Percentiles rank a stretch among this genome's conserved stretches.
Conservation (phyloP, 2,113 vertebrate species). For the Cepphus grylle region DNA sequence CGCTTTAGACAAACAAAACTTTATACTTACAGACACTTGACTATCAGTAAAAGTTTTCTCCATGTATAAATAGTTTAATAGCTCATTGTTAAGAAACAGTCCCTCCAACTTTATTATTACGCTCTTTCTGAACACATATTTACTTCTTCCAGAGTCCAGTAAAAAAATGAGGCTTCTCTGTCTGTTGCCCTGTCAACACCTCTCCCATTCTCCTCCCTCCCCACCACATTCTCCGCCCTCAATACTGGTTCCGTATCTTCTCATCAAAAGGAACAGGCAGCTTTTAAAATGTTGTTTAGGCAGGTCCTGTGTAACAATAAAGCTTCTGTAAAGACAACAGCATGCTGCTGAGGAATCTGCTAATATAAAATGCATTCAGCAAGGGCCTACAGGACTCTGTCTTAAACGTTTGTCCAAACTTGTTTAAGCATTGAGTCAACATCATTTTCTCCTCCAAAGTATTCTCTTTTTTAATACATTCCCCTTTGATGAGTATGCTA, state of each 20-base stretch:
- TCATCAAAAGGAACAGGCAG: slow-evolving; percentile 51
- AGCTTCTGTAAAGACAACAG: slow-evolving; percentile 26
- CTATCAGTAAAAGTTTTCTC: slow-evolving; percentile 84
- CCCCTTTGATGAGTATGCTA: not conserved
- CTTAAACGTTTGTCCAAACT: slow-evolving; percentile 9
- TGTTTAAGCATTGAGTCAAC: slow-evolving; percentile 51
- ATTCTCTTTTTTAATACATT: not conserved
- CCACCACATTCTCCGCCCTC: slow-evolving; percentile 63
- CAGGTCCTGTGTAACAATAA: slow-evolving; percentile 46
- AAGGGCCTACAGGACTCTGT: not conserved
- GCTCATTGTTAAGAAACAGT: slow-evolving; percentile 57
- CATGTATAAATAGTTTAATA: slow-evolving; percentile 76
- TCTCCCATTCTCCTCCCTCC: slow-evolving; percentile 59
- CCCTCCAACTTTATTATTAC: not conserved
- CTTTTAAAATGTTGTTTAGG: slow-evolving; percentile 53
- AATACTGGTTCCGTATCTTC: slow-evolving; percentile 36
- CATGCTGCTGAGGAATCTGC: not conserved
- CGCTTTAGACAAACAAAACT: slow-evolving; percentile 57
- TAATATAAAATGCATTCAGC: not conserved
- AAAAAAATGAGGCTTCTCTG: slow-evolving; percentile 49
- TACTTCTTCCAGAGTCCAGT: slow-evolving; percentile 55
- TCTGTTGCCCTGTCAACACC: slow-evolving; percentile 42
- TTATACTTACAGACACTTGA: slow-evolving; percentile 73
- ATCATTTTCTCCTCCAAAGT: not conserved
- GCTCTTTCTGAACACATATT: slow-evolving; percentile 48